Conservation (phyloP, 2,113 vertebrate species). For the Protobothrops flavoviridis region DNA sequence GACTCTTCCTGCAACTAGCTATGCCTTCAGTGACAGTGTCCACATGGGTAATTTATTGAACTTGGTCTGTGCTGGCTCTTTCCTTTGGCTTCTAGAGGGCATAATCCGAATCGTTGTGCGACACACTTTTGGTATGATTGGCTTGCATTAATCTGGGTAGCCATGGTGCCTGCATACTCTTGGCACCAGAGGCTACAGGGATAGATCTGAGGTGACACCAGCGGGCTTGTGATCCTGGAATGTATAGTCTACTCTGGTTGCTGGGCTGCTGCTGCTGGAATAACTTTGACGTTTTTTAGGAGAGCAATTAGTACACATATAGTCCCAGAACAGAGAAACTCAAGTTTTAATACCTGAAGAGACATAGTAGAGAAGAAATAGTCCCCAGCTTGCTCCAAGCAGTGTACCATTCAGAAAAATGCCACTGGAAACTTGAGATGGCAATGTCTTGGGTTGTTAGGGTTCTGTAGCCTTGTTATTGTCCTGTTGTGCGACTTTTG, state of each 20-base stretch:
- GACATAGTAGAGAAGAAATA: not conserved
- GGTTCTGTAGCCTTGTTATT: not conserved
- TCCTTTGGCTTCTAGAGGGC: not conserved
- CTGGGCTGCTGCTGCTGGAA: not conserved
- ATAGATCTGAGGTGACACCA: not conserved
- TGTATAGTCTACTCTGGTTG: not conserved
- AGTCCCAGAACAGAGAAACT: not conserved
- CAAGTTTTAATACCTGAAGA: not conserved
- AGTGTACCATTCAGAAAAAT: not conserved
- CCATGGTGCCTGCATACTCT: not conserved
- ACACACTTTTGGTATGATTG: not conserved
- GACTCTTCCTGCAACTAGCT: not conserved
- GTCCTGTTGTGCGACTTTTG: not conserved
- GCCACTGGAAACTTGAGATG: not conserved
- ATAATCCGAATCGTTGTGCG: not conserved
- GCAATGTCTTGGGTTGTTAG: not conserved
- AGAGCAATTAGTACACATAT: not conserved
- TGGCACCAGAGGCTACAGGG: not conserved
- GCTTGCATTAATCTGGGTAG: not conserved
- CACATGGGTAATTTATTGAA: not conserved
- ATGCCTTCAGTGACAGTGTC: no score
- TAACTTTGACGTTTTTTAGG: not conserved
- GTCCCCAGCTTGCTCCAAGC: not conserved
- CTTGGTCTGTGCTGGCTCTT: not conserved
- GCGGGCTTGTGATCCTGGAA: not conserved